Percentiles rank a stretch among this genome's conserved stretches.
Evolutionary conservation across 2,113 vertebrate species (phyloP).

Genomic region (Murina feae): DNA sequence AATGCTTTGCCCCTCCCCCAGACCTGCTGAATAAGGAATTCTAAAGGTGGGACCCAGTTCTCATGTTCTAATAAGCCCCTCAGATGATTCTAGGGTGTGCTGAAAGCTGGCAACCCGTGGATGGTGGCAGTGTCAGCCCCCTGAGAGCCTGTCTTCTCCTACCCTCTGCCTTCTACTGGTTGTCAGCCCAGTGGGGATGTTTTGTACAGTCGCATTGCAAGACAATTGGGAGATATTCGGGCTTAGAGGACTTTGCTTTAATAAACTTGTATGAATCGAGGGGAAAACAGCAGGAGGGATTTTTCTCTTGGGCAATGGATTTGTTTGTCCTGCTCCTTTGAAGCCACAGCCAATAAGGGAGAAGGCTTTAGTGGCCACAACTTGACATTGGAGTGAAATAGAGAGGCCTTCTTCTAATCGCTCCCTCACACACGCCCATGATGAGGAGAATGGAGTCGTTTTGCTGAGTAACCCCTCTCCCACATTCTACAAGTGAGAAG

Average conservation of each 20-base stretch:
- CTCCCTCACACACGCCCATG: background rate
- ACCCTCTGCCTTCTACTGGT: background rate
- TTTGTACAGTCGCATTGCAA: background rate
- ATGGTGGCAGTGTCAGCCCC: background rate
- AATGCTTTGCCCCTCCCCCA: background rate
- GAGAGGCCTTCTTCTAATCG: background rate
- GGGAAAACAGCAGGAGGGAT: background rate
- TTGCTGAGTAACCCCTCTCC: background rate
- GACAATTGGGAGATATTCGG: background rate
- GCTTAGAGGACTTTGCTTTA: constrained; percentile 19
- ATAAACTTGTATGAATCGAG: background rate
- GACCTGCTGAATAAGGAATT: background rate
- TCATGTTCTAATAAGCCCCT: background rate
- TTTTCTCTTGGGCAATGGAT: background rate
- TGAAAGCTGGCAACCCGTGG: background rate
- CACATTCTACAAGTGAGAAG: background rate
- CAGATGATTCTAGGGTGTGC: background rate
- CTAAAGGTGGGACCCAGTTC: background rate
- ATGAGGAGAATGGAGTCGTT: background rate
- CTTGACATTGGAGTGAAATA: constrained; percentile 9
- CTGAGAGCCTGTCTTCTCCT: background rate
- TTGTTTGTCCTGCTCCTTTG: constrained; percentile 47
- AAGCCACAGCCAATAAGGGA: constrained; percentile 26
- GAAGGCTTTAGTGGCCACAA: background rate
- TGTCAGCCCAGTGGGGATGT: background rate